These are phyloP conservation scores for Antheraea mylitta DNA, from an alignment of 1,140 invertebrate species.

Conservation along the genomic window DNA sequence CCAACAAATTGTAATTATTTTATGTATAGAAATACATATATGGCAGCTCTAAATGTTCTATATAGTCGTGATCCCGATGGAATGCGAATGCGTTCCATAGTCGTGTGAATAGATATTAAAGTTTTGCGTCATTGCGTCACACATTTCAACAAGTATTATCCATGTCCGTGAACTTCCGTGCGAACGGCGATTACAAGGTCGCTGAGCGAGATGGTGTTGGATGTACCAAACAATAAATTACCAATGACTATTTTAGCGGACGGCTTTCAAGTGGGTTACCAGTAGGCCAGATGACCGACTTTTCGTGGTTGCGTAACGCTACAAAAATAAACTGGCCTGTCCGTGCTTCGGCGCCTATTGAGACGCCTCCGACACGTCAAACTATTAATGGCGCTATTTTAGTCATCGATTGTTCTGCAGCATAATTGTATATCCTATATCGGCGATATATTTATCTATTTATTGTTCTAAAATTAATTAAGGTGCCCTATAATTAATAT, in stretches of 20 bases:
- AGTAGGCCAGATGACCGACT: constrained; percentile 58
- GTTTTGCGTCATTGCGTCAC: constrained; percentile 33
- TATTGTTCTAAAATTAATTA: neutral
- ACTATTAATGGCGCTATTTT: neutral
- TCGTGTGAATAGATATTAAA: constrained; percentile 5
- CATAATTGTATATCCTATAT: no score
- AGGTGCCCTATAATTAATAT: neutral
- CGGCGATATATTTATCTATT: no score
- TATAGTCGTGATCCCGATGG: neutral
- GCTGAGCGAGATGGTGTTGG: constrained; percentile 32
- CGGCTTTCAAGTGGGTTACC: constrained; percentile 40
- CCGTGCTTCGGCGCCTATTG: constrained; percentile 19
- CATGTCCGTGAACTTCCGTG: constrained; percentile 72
- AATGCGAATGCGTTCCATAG: neutral
- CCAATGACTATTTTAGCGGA: constrained; percentile 49
- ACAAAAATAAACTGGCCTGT: constrained; percentile 42
- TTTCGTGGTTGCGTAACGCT: constrained; percentile 55
- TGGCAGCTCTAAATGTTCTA: neutral
- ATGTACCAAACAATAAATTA: constrained; percentile 60
- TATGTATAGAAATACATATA: no score
- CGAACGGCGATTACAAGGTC: constrained; percentile 63
- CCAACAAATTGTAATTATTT: no score
- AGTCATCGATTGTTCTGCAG: neutral
- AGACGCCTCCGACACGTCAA: neutral
- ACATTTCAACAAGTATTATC: constrained; percentile 19